Evolutionary conservation across 2,888 invertebrate genomes (phyloP).

Genomic region (Lydus trimaculatus): DNA sequence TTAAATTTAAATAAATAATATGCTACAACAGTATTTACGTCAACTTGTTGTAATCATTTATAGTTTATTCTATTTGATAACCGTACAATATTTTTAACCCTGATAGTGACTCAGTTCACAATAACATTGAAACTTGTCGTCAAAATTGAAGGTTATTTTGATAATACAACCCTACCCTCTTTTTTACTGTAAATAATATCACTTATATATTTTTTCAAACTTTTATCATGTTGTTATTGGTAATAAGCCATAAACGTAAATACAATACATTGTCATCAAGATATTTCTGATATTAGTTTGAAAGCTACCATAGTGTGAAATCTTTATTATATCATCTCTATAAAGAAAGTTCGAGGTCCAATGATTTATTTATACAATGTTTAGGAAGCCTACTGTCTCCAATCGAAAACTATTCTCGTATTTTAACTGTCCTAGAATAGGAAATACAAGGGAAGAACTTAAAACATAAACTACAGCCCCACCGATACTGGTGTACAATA

Average conservation of each 20-base stretch:
- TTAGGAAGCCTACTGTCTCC: conserved; percentile 20
- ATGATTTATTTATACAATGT: conserved; percentile 27
- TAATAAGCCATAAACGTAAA: background rate
- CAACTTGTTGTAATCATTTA: too few relatives aligned
- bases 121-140: too few relatives aligned
- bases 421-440: conserved; percentile 32
- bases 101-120: too few relatives aligned
- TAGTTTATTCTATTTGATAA: too few relatives aligned
- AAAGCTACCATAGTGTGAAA: conserved; percentile 40
- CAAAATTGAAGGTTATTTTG: too few relatives aligned
- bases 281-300: background rate
- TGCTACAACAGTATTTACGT: too few relatives aligned
- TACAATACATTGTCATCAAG: background rate
- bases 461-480: conserved; percentile 32
- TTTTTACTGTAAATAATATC: too few relatives aligned
- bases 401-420: conserved; percentile 36
- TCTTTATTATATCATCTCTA: conserved; percentile 42
- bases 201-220: background rate
- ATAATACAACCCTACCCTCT: too few relatives aligned
- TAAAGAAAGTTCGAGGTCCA: conserved; percentile 37
- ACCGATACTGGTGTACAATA: conserved; percentile 17
- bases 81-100: too few relatives aligned
- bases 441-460: conserved; percentile 27
- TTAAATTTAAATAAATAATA: too few relatives aligned
- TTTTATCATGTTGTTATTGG: background rate